These are phyloP conservation scores for Cephus runcator DNA, from an alignment of 2,888 invertebrate species.

Conservation along the genomic window DNA sequence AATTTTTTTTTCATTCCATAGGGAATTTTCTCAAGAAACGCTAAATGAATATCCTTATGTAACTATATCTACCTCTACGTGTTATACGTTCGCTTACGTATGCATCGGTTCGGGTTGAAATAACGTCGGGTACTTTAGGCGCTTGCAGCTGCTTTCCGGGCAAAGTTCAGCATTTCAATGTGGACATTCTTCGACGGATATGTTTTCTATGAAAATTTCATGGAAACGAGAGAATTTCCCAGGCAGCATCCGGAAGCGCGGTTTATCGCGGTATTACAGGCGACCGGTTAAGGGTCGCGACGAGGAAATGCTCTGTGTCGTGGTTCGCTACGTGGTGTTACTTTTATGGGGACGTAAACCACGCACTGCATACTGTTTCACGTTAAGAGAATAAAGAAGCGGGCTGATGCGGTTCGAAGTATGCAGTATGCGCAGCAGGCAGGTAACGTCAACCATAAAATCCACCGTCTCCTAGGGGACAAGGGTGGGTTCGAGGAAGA, in stretches of 20 bases:
- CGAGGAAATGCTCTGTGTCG: slow-evolving; percentile 30
- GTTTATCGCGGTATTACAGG: slow-evolving; percentile 51
- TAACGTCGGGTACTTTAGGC: neutral
- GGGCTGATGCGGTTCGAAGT: slow-evolving; percentile 29
- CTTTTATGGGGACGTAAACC: slow-evolving; percentile 58
- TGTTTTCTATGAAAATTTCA: slow-evolving; percentile 38
- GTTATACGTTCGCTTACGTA: neutral
- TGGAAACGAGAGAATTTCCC: slow-evolving; percentile 32
- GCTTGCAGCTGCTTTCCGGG: neutral
- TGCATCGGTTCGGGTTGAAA: neutral
- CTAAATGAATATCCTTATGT: too few relatives aligned
- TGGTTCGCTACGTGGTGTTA: slow-evolving; percentile 40
- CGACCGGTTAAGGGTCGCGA: slow-evolving; percentile 43
- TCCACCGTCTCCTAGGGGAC: slow-evolving; percentile 13
- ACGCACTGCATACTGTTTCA: slow-evolving; percentile 43
- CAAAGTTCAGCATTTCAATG: neutral
- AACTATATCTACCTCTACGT: neutral
- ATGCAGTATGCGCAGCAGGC: slow-evolving; percentile 25
- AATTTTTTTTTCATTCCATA: too few relatives aligned
- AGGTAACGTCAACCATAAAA: slow-evolving; percentile 50
- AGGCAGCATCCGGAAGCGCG: slow-evolving; percentile 29
- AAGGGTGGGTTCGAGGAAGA: neutral
- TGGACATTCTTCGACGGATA: slow-evolving; percentile 7
- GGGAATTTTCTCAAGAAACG: too few relatives aligned
- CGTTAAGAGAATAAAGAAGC: slow-evolving; percentile 54